These are phyloP conservation scores for Hyla sarda DNA, from an alignment of 2,113 vertebrate genomes.

Conservation along the genomic window DNA sequence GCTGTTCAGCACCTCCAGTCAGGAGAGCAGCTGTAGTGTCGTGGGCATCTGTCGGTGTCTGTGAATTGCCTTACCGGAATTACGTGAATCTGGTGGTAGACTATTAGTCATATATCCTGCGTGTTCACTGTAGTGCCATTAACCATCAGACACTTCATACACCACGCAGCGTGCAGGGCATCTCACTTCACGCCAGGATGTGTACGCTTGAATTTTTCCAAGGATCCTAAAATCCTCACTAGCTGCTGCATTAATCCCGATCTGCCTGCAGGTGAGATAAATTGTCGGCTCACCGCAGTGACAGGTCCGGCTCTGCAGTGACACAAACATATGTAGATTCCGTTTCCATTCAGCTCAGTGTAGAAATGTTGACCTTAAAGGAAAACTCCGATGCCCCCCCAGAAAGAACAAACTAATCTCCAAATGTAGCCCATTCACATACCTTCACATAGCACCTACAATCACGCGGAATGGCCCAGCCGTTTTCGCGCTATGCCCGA, in stretches of 20 bases:
- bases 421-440: no score
- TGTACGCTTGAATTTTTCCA: not conserved
- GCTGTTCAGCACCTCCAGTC: not conserved
- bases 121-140: conserved; percentile 2
- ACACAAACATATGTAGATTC: not conserved
- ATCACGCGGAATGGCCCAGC: no score
- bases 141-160: conserved; percentile 26
- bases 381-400: no score
- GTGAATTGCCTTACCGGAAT: not conserved
- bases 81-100: not conserved
- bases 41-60: not conserved
- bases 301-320: not conserved
- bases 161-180: not conserved
- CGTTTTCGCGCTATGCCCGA: no score
- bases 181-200: not conserved
- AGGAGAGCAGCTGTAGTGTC: not conserved
- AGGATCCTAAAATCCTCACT: not conserved
- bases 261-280: not conserved
- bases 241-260: not conserved
- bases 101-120: conserved; percentile 22
- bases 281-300: not conserved
- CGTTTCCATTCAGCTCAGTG: not conserved
- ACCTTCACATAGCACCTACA: no score
- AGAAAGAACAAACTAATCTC: no score
- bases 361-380: not conserved